These are phyloP conservation scores for Campaea margaritaria DNA, from an alignment of 2,888 invertebrate species.

Conservation along the genomic window DNA sequence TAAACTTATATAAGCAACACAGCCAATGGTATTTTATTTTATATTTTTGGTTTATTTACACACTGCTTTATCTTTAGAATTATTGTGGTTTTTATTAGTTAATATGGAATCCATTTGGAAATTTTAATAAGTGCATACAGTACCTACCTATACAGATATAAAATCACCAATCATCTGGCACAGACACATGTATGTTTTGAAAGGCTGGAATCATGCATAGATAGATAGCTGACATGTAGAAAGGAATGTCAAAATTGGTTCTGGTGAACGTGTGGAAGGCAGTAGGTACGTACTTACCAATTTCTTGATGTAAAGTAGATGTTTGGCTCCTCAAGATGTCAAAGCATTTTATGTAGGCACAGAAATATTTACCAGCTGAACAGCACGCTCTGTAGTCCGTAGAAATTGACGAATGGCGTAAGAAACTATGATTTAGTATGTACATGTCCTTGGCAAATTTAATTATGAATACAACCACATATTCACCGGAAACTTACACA, in stretches of 20 bases:
- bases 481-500: slow-evolving; percentile 63
- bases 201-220: slow-evolving; percentile 20
- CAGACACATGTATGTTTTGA: slow-evolving; percentile 23
- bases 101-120: too few species aligned
- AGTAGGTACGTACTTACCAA: too few species aligned
- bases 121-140: slow-evolving; percentile 14
- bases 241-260: slow-evolving; percentile 3
- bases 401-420: slow-evolving; percentile 75
- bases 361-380: slow-evolving; percentile 69
- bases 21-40: too few species aligned
- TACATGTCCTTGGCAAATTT: slow-evolving; percentile 81
- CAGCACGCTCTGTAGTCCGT: slow-evolving; percentile 74
- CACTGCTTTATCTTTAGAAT: too few species aligned
- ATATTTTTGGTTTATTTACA: too few species aligned
- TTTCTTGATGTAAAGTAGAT: neutral
- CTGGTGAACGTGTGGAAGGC: neutral
- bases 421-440: slow-evolving; percentile 77
- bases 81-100: too few species aligned
- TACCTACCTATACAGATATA: slow-evolving; percentile 13
- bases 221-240: slow-evolving; percentile 17
- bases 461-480: slow-evolving; percentile 67
- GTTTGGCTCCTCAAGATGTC: neutral
- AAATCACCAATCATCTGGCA: slow-evolving; percentile 23
- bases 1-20: too few species aligned
- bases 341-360: slow-evolving; percentile 12